A percentile compares a stretch with the other conserved stretches of the same genome.
Evolutionary conservation across 2,797 vertebrate species (phyloP).

Genomic region (Dendrocincla fuliginosa): DNA sequence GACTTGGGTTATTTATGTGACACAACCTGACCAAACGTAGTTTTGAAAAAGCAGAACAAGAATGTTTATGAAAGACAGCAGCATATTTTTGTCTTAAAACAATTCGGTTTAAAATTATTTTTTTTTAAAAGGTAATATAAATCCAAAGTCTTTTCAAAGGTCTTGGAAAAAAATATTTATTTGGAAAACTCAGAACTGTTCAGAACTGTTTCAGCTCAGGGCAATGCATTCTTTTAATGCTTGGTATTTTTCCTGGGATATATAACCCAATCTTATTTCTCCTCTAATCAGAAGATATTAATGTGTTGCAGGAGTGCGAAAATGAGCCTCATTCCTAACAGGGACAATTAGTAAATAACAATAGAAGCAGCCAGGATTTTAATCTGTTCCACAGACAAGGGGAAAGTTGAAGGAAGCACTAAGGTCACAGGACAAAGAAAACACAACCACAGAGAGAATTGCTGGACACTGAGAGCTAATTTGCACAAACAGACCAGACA

Average conservation of each 20-base stretch:
- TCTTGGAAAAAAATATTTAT: not conserved
- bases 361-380: not conserved
- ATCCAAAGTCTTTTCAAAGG: not conserved
- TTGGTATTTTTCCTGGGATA: not conserved
- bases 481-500: constrained; percentile 64
- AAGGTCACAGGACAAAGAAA: constrained; percentile 60
- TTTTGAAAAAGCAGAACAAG: not conserved
- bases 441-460: not conserved
- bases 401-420: constrained; percentile 16
- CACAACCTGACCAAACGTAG: not conserved
- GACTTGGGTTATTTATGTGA: not conserved
- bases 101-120: not conserved
- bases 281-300: not conserved
- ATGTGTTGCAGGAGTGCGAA: not conserved
- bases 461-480: constrained; percentile 67
- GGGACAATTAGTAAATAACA: not conserved
- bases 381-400: not conserved
- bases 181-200: not conserved
- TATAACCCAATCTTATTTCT: not conserved
- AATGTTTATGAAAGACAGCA: not conserved
- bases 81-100: not conserved
- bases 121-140: rapidly evolving
- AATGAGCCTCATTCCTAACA: not conserved
- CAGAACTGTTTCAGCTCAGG: not conserved
- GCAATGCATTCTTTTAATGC: not conserved